Conservation (phyloP, 1,140 invertebrate species). For the Hirudo medicinalis region DNA sequence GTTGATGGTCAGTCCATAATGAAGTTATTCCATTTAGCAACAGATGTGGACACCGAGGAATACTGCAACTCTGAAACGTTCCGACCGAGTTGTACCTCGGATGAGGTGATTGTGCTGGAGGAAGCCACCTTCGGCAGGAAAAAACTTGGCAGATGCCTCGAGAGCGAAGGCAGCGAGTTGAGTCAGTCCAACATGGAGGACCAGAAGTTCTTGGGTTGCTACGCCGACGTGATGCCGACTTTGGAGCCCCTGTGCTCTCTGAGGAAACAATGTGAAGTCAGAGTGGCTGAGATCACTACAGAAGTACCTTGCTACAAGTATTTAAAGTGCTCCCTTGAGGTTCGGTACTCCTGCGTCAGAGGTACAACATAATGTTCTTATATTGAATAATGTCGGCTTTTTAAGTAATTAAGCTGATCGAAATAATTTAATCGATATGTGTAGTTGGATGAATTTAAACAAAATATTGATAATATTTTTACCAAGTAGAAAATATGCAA, state of each 20-base stretch:
- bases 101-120: not conserved
- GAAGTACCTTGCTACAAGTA: not conserved
- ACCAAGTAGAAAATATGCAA: no score
- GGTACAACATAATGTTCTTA: not conserved
- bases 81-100: not conserved
- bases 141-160: conserved; percentile 5
- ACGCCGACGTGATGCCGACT: not conserved
- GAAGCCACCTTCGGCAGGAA: conserved; percentile 10
- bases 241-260: not conserved
- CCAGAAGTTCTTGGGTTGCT: not conserved
- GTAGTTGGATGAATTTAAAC: no score
- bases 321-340: not conserved
- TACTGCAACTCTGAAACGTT: conserved; percentile 11
- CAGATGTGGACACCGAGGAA: not conserved
- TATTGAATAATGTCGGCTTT: no score
- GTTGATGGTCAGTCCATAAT: no score
- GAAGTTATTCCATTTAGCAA: no score
- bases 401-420: no score
- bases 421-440: no score
- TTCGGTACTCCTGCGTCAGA: not conserved
- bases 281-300: not conserved
- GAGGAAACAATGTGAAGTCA: not conserved
- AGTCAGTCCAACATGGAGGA: not conserved
- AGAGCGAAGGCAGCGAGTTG: not conserved
- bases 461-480: no score